phyloP scores from a whole-genome alignment of 2,113 vertebrate species.

The Ranitomeya imitator region DNA sequence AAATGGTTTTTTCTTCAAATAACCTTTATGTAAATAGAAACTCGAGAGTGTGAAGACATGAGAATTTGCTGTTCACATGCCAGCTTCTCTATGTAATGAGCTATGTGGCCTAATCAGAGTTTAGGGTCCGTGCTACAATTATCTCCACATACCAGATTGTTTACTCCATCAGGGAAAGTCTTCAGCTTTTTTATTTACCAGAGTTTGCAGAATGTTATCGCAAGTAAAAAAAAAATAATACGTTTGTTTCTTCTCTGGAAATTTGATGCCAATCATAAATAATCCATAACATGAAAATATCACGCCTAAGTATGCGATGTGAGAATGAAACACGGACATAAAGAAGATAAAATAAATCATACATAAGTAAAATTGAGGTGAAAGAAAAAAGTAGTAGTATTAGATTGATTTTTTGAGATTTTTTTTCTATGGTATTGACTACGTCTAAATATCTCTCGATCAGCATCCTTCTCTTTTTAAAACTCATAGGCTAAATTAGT shows the following conservation, averaged over 20 bases:
- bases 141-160: conserved; percentile 6
- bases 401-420: not conserved
- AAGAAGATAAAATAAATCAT: not conserved
- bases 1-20: conserved; percentile 20
- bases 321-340: not conserved
- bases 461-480: not conserved
- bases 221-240: not conserved
- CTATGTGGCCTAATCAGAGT: not conserved
- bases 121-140: not conserved
- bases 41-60: not conserved
- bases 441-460: not conserved
- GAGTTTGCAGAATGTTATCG: not conserved
- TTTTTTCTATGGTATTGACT: not conserved
- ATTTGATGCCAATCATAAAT: conserved; percentile 25
- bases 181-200: not conserved
- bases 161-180: conserved; percentile 9
- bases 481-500: not conserved
- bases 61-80: conserved; percentile 12
- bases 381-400: not conserved
- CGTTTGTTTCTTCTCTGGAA: not conserved
- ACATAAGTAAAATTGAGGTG: not conserved
- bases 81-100: not conserved
- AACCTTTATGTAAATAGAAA: not conserved
- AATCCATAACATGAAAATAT: not conserved
- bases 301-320: not conserved